These are phyloP conservation scores for Musca domestica DNA, from an alignment of 1,140 invertebrate species.

Conservation along the genomic window DNA sequence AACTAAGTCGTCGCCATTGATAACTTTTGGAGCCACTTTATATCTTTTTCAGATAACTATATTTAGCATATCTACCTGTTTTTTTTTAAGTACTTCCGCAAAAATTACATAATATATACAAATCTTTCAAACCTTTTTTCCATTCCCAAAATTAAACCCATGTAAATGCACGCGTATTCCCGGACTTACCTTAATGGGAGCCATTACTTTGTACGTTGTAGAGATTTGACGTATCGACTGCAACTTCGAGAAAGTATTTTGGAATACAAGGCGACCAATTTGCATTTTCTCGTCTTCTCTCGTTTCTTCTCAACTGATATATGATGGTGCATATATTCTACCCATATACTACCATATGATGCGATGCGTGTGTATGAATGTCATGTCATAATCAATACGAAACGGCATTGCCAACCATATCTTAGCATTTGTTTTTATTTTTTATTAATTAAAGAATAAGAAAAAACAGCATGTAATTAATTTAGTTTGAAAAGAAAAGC, in stretches of 20 bases:
- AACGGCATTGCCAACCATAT: no score
- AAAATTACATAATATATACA: conserved; percentile 8
- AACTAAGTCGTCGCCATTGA: no score
- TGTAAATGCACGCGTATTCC: background rate
- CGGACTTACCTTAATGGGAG: conserved; percentile 34
- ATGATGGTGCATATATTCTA: background rate
- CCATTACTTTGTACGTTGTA: conserved; percentile 28
- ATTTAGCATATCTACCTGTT: background rate
- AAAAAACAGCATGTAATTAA: no score
- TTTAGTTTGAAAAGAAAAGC: no score
- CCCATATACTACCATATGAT: no score
- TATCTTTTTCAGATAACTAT: background rate
- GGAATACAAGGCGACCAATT: conserved; percentile 7
- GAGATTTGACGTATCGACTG: conserved; percentile 23
- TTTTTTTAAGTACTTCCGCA: no score
- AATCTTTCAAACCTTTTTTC: background rate
- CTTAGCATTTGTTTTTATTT: no score
- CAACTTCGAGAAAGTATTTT: conserved; percentile 19
- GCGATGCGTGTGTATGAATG: background rate
- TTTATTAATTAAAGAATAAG: no score
- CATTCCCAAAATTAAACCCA: background rate
- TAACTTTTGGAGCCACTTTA: background rate
- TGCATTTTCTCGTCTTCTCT: conserved; percentile 11
- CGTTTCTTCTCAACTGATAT: background rate
- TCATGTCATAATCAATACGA: background rate